Base-by-base conservation (phyloP, 2,888 invertebrate genomes). In the Netelia melanura region DNA sequence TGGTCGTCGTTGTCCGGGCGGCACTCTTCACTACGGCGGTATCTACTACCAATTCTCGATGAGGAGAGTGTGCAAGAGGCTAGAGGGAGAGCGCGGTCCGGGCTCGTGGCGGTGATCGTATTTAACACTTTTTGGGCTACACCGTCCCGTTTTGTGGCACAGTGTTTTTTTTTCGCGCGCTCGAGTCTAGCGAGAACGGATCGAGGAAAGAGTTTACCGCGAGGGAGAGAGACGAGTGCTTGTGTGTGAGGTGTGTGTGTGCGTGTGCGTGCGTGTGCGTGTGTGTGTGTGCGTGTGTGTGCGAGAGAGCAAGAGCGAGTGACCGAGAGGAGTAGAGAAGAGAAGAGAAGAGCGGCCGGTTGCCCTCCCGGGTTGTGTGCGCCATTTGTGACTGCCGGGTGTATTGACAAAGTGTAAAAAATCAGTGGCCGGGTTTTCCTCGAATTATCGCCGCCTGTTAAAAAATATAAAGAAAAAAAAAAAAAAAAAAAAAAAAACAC, bases 31-130 rank as follows among this genome's bases (percentile, higher is more conserved):
- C 80, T 80, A 56, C 76, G 83, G 76, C 74, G 83, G 83, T 86
- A 83, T 85, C 86, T 84, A 86, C 85, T 84, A 86, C 80, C 86
- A 86, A 88, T 87, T 87, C 87, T 87, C 88, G 85, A 88, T 88
- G 88, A 84, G 88, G 88, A 86, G 88, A 86, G 88, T 86, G 86
- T 86, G 87, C 88, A 86, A 83, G 85, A 85, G 88, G 87, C 83
- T 76, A 87, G 88, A 88, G 87, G 88, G 87, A 85, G 88, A 88
- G 87, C 84, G 87, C 83, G 88, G 88, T 87, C 86, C 87, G 87
- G 87, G 88, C 85, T 88, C 86, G 88, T 87, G 88, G 87, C 88
- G 88, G 88, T 88, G 88, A 88, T 86, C 79, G 88, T 85, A 85
- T 70, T 79, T 88, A 83, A 86, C 86, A 17, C 43, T 74, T 72